A percentile compares a stretch with the other conserved stretches of the same genome.
These are phyloP conservation scores for Pantherophis vulpinus DNA, from an alignment of 2,797 vertebrate genomes.

Conservation along the genomic window DNA sequence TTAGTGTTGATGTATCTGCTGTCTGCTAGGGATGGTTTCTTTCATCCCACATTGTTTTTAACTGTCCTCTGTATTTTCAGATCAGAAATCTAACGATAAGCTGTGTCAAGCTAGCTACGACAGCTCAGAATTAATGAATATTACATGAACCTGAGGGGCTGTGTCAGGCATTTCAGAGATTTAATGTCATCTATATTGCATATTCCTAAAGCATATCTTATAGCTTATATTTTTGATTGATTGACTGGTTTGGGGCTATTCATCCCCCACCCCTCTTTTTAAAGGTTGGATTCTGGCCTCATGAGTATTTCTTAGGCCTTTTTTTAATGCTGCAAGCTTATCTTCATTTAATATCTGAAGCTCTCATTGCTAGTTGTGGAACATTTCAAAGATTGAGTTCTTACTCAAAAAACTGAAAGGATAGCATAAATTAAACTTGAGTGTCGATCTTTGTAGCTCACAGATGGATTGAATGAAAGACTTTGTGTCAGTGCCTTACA, in stretches of 20 bases:
- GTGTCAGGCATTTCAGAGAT: constrained; percentile 27
- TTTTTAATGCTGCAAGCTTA: background rate
- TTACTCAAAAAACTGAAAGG: background rate
- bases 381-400: background rate
- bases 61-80: constrained; percentile 23
- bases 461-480: background rate
- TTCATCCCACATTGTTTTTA: constrained; percentile 53
- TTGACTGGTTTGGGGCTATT: constrained; percentile 2
- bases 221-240: constrained; percentile 47
- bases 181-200: constrained; percentile 33
- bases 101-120: constrained; percentile 24
- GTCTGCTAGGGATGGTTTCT: constrained; percentile 46
- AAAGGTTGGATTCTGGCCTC: constrained; percentile 40
- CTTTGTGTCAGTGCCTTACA: background rate
- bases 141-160: constrained; percentile 35
- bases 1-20: constrained; percentile 66
- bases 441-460: background rate
- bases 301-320: constrained; percentile 3
- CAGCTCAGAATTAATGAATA: constrained; percentile 28
- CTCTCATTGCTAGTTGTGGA: constrained; percentile 4
- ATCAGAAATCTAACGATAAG: constrained; percentile 32
- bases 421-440: background rate
- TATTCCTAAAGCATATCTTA: constrained; percentile 44
- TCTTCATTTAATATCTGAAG: constrained; percentile 13
- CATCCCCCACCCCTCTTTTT: background rate